Conservation (phyloP, 2,797 vertebrate species). For the Scolopax rusticola region DNA sequence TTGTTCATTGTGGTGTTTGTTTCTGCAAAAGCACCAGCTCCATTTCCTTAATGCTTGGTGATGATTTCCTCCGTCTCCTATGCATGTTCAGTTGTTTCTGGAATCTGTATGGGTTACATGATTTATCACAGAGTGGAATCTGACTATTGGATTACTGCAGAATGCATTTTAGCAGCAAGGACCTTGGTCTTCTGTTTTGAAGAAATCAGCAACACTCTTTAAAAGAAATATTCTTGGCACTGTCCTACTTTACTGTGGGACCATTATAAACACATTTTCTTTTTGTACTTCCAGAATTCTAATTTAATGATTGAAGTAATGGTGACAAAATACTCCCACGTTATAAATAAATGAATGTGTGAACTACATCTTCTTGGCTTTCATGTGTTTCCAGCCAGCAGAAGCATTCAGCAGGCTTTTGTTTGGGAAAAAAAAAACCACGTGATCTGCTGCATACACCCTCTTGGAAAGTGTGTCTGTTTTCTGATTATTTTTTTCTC, state of each 20-base stretch:
- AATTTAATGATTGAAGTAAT: slow-evolving; percentile 45
- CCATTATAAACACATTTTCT: slow-evolving; percentile 19
- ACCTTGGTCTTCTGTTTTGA: not conserved
- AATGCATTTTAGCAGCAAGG: not conserved
- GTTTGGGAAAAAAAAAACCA: slow-evolving; percentile 47
- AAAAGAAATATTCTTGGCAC: slow-evolving; percentile 25
- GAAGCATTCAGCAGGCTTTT: slow-evolving; percentile 20
- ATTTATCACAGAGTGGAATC: not conserved
- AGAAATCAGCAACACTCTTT: not conserved
- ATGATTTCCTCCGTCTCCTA: not conserved
- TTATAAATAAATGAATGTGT: slow-evolving; percentile 55
- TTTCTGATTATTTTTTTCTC: slow-evolving; percentile 64
- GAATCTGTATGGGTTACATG: not conserved
- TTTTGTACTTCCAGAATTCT: slow-evolving; percentile 33
- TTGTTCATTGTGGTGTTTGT: not conserved
- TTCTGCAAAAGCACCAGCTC: not conserved
- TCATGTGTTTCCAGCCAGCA: slow-evolving; percentile 46
- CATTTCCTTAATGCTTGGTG: not conserved
- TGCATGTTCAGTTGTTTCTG: not conserved
- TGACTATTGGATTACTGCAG: not conserved
- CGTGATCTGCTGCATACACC: slow-evolving; percentile 5
- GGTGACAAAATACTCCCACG: slow-evolving; percentile 47
- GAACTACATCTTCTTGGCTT: slow-evolving; percentile 47
- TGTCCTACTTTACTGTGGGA: slow-evolving; percentile 18
- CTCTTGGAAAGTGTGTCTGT: slow-evolving; percentile 52